A percentile compares a stretch with the other conserved stretches of the same genome.
These are phyloP conservation scores for Eretmochelys imbricata DNA, from an alignment of 2,113 vertebrate genomes.

Conservation along the genomic window DNA sequence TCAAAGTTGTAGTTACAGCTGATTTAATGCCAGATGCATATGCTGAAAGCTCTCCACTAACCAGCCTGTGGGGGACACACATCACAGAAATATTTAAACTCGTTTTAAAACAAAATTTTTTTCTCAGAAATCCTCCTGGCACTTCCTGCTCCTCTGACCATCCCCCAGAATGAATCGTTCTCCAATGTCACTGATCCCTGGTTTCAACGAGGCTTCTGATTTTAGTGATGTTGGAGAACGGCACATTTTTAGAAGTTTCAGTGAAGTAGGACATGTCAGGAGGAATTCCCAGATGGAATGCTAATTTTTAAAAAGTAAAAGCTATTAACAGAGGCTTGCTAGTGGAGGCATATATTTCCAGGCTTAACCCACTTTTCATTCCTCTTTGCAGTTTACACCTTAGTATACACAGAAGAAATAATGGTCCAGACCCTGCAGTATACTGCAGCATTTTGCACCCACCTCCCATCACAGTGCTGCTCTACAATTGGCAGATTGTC, in stretches of 20 bases:
- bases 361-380: neutral
- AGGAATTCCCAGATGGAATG: neutral
- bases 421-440: neutral
- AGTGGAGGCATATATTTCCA: neutral
- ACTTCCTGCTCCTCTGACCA: neutral
- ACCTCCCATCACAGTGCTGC: neutral
- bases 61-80: neutral
- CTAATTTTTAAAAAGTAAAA: neutral
- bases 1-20: constrained; percentile 38
- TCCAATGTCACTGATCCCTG: neutral
- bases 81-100: neutral
- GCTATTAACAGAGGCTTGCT: neutral
- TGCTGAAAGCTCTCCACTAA: neutral
- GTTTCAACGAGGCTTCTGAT: neutral
- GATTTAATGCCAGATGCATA: constrained; percentile 1
- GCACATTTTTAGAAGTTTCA: neutral
- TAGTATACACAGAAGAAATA: neutral
- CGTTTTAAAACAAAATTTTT: neutral
- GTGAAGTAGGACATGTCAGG: neutral
- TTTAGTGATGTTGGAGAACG: neutral
- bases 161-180: neutral
- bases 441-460: neutral
- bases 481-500: neutral
- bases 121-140: neutral
- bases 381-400: neutral